These are phyloP conservation scores for Lepidurus couesii DNA, from an alignment of 1,140 invertebrate genomes.

Conservation along the genomic window DNA sequence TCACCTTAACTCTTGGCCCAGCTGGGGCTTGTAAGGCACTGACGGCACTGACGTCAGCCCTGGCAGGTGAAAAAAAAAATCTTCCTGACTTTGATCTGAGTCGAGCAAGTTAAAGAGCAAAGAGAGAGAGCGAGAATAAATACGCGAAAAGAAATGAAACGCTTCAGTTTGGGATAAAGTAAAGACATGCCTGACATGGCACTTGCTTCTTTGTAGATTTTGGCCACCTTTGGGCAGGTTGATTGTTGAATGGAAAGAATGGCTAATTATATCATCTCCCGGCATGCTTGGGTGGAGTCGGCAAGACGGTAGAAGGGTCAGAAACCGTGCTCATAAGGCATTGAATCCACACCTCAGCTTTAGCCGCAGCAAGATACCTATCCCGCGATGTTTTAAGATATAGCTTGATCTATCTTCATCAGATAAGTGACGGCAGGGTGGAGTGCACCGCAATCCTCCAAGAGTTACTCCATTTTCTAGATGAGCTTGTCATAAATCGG, in stretches of 20 bases:
- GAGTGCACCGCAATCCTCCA: neutral
- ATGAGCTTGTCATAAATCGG: neutral
- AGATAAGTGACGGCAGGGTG: slow-evolving; percentile 11
- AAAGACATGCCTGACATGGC: neutral
- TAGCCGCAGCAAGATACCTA: slow-evolving; percentile 19
- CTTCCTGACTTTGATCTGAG: neutral
- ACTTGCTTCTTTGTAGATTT: neutral
- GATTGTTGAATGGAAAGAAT: neutral
- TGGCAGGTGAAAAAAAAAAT: neutral
- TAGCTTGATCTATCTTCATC: slow-evolving; percentile 19
- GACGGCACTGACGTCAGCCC: slow-evolving; percentile 1
- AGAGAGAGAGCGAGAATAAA: neutral
- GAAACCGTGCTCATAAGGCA: neutral
- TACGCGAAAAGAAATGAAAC: neutral
- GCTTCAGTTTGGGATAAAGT: neutral
- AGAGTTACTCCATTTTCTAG: neutral
- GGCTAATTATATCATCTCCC: slow-evolving; percentile 3
- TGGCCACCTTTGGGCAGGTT: slow-evolving; percentile 9
- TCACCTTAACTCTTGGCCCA: slow-evolving; percentile 3
- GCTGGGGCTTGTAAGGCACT: neutral
- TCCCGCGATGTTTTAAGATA: neutral
- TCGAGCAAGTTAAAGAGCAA: neutral
- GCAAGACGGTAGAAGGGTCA: neutral
- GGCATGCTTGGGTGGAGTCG: slow-evolving; percentile 8
- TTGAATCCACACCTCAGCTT: neutral